Conservation (phyloP, 1,140 invertebrate genomes). For the Eupristina koningsbergeri region DNA sequence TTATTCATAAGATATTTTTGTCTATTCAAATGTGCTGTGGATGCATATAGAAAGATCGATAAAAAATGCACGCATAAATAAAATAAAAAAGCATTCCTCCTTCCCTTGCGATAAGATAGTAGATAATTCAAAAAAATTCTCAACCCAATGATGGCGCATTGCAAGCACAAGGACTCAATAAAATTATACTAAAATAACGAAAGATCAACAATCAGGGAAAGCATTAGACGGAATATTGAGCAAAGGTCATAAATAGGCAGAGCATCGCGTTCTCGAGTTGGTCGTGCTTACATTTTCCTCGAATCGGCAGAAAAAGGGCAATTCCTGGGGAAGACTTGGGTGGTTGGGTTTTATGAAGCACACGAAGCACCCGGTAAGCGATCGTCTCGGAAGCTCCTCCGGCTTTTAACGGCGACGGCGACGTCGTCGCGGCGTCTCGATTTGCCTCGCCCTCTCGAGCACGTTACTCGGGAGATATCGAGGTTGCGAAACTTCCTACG, state of each 20-base stretch:
- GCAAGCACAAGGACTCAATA: neutral
- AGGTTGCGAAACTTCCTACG: slow-evolving; percentile 57
- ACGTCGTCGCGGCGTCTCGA: neutral
- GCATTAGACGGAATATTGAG: neutral
- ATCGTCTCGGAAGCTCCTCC: slow-evolving; percentile 27
- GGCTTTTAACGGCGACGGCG: slow-evolving; percentile 33
- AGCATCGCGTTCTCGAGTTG: neutral
- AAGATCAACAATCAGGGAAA: neutral
- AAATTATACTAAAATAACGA: slow-evolving; percentile 3
- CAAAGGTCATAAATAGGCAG: slow-evolving; percentile 12
- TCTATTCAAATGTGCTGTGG: no score
- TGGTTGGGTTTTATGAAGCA: slow-evolving; percentile 40
- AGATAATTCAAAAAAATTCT: neutral
- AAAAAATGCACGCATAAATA: no score
- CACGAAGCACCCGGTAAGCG: slow-evolving; percentile 38
- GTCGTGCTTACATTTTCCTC: slow-evolving; percentile 10
- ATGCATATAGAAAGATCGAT: no score
- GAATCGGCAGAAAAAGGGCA: slow-evolving; percentile 26
- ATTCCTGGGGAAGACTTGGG: slow-evolving; percentile 16
- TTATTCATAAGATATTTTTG: no score
- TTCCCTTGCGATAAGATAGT: no score
- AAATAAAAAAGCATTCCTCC: no score
- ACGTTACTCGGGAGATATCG: slow-evolving; percentile 35
- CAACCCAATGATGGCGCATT: no score
- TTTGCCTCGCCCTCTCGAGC: slow-evolving; percentile 10